Evolutionary conservation across 2,888 invertebrate genomes (phyloP).

Genomic region (Platynereis dumerilii): DNA sequence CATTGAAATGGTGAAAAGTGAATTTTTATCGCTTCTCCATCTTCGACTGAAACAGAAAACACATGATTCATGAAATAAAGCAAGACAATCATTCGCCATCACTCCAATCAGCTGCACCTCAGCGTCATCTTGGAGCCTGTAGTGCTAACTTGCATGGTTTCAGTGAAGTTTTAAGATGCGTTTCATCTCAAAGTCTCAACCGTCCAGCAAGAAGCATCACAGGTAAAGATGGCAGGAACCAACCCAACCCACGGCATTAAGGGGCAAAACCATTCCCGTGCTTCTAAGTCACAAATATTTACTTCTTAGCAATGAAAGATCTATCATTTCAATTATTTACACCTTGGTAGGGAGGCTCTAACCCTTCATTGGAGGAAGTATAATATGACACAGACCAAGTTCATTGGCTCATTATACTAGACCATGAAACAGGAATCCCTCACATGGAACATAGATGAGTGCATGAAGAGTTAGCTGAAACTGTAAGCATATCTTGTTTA

Average conservation of each 20-base stretch:
- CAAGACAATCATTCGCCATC: not conserved
- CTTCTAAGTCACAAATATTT: no score
- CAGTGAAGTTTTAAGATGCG: no score
- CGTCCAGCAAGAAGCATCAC: not conserved
- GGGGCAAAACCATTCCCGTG: no score
- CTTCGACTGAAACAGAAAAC: slow-evolving; percentile 13
- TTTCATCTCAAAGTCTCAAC: not conserved
- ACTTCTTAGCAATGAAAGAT: no score
- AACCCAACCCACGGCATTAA: no score
- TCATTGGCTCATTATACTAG: no score
- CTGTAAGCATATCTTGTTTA: slow-evolving; percentile 21
- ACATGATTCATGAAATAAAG: slow-evolving; percentile 13
- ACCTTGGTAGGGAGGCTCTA: not conserved
- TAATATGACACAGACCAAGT: slow-evolving; percentile 17
- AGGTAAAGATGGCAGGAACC: not conserved
- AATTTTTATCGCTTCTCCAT: slow-evolving; percentile 20
- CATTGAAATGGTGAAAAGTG: slow-evolving; percentile 19
- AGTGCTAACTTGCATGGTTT: no score
- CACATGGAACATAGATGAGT: no score
- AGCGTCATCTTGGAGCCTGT: not conserved
- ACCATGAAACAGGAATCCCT: no score
- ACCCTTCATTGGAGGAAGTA: not conserved
- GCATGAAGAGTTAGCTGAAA: slow-evolving; percentile 10
- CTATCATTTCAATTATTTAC: no score
- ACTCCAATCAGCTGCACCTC: slow-evolving; percentile 1